Conservation (phyloP, 2,797 vertebrate genomes). For the Lutjanus campechanus region DNA sequence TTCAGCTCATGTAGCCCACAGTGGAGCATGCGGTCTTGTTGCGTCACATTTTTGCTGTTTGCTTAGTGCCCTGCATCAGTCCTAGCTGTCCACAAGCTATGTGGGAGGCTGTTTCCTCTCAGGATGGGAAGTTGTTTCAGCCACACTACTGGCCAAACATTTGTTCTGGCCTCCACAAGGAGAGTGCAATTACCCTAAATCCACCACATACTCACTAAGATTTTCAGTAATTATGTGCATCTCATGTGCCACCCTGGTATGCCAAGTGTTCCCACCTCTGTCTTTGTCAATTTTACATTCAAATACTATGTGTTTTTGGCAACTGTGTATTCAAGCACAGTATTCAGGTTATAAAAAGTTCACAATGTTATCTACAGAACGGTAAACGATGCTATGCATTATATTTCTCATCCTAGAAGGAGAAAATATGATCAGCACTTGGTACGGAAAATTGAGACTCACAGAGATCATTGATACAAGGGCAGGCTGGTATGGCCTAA, state of each 20-base stretch:
- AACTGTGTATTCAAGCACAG: background rate
- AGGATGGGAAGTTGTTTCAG: conserved; percentile 76
- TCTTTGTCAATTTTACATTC: conserved; percentile 24
- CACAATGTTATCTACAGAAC: background rate
- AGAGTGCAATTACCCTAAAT: conserved; percentile 55
- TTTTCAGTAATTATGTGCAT: conserved; percentile 45
- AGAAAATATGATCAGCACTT: background rate
- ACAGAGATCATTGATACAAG: background rate
- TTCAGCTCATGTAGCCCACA: conserved; percentile 26
- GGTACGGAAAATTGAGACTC: background rate
- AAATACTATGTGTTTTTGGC: background rate
- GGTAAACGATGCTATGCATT: background rate
- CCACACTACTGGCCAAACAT: conserved; percentile 65
- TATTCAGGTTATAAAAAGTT: background rate
- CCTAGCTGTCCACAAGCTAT: conserved; percentile 46
- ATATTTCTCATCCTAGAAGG: background rate
- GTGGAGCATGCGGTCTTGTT: conserved; percentile 42
- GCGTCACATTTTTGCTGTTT: conserved; percentile 47
- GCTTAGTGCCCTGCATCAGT: conserved; percentile 41
- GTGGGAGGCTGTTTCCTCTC: conserved; percentile 62
- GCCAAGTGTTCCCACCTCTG: conserved; percentile 1
- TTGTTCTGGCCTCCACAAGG: conserved; percentile 62
- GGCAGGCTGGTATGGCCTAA: no score
- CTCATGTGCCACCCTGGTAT: conserved; percentile 24
- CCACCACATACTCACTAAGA: conserved; percentile 19